Evolutionary conservation across 1,140 invertebrate species (phyloP), one percentile per base, ranked within the genome.

Genomic region (Pachypeltis micranthus): DNA sequence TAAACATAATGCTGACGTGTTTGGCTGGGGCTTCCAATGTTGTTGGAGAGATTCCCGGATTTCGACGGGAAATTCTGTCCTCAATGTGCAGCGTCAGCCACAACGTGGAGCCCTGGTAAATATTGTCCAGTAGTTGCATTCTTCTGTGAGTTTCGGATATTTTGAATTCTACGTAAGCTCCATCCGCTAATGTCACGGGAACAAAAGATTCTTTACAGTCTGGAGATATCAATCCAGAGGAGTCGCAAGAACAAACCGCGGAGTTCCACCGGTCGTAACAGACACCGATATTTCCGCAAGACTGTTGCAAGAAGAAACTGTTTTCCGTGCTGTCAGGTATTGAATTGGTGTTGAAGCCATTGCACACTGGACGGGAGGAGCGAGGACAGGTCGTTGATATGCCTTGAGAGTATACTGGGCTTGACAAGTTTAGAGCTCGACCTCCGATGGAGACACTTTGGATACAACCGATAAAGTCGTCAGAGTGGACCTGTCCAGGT

Each of bases 401-500:
- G 0, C 83, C 84, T 21, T 83, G 75, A 1, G 87, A 84, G 23
- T 83, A 74, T 0, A 92, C 65, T 0, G 91, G 88, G 67, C 81
- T 83, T 21, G 85, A 87, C 57, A 94, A 72, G 70, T 94, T 93
- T 1, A 94, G 69, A 0, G 81, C 73, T 12, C 88, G 78, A 7
- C 91, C 91, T 71, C 95, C 94, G 29, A 96, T 83, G 0, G 85
- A 83, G 0, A 96, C 85, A 65, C 90, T 91, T 69, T 95, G 90
- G 59, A 96, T 81, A 70, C 94, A 96, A 1, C 94, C 94, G 31
- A 96, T 84, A 58, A 96, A 85, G 73, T 96, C 93, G 70, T 96
- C 91, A 0, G 91, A 88, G 65, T 86, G 84, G 24, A 96, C 83
- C 77, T 95, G 91, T 0, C 88, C 91, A 0, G 88, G 87, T 60